Percentiles rank a stretch among this genome's conserved stretches.
Conservation (phyloP, 1,140 invertebrate species). For the Andrena cerasifolii region DNA sequence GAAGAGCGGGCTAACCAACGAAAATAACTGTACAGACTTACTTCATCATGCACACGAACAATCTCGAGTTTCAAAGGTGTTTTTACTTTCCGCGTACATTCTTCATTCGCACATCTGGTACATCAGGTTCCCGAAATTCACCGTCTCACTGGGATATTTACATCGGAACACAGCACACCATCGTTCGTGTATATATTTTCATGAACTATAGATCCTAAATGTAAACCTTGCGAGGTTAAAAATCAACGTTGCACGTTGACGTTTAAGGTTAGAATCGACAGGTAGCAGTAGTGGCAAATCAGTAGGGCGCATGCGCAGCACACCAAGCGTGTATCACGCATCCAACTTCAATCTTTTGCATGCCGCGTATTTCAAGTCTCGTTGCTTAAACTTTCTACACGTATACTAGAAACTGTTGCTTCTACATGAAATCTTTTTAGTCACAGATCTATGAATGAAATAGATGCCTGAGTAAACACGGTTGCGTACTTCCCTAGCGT, state of each 20-base stretch:
- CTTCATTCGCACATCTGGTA: constrained; percentile 21
- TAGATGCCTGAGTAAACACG: no score
- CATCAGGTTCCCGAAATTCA: constrained; percentile 18
- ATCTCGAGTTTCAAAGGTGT: constrained; percentile 35
- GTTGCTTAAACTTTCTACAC: background rate
- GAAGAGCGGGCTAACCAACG: background rate
- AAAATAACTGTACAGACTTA: constrained; percentile 55
- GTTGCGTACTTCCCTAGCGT: no score
- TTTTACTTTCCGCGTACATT: constrained; percentile 42
- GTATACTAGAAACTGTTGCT: background rate
- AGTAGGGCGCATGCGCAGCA: constrained; percentile 68
- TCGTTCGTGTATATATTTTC: background rate
- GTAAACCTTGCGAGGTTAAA: constrained; percentile 55
- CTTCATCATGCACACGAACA: constrained; percentile 46
- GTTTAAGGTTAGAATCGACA: constrained; percentile 80
- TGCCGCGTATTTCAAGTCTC: constrained; percentile 36
- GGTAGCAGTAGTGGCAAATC: constrained; percentile 68
- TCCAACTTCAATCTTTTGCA: constrained; percentile 50
- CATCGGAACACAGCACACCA: background rate
- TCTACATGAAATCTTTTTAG: no score
- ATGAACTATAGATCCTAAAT: constrained; percentile 38
- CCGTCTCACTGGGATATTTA: constrained; percentile 3
- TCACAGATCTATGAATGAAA: no score
- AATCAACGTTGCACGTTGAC: constrained; percentile 69
- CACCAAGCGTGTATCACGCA: constrained; percentile 6